Percentiles rank a stretch among this genome's conserved stretches.
Evolutionary conservation across 1,140 invertebrate genomes (phyloP).

Genomic region (Nixonia krombeini): DNA sequence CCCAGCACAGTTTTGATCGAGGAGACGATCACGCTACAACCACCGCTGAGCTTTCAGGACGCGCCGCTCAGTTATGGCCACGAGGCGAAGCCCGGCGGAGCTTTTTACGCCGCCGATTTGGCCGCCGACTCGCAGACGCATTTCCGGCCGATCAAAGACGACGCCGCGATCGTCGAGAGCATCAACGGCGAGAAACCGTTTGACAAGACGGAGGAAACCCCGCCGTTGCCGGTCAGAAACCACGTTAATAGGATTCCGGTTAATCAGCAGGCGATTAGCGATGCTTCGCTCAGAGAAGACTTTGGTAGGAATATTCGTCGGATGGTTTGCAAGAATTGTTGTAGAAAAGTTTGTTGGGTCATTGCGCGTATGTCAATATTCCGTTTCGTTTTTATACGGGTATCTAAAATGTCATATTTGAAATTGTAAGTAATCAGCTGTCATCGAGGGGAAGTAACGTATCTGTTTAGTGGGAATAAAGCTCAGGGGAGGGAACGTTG

Average conservation of each 20-base stretch:
- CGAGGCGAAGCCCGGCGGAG: constrained; percentile 56
- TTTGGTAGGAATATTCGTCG: too few species aligned
- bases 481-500: too few species aligned
- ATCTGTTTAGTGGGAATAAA: too few species aligned
- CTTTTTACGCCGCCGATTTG: constrained; percentile 61
- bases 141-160: constrained; percentile 62
- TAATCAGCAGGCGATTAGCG: constrained; percentile 46
- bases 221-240: constrained; percentile 57
- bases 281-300: not conserved
- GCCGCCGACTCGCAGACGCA: constrained; percentile 62
- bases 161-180: constrained; percentile 57
- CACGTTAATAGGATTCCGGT: constrained; percentile 58
- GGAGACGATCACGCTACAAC: constrained; percentile 65
- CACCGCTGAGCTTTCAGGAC: constrained; percentile 73
- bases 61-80: constrained; percentile 72
- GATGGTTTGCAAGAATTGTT: too few species aligned
- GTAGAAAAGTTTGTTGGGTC: too few species aligned
- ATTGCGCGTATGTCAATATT: too few species aligned
- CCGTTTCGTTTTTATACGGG: too few species aligned
- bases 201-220: constrained; percentile 18
- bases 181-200: constrained; percentile 53
- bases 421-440: too few species aligned
- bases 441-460: too few species aligned
- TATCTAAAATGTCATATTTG: too few species aligned
- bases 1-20: constrained; percentile 67